Base-by-base conservation (phyloP, 1,140 invertebrate species). In the Apocrypta bakeri region DNA sequence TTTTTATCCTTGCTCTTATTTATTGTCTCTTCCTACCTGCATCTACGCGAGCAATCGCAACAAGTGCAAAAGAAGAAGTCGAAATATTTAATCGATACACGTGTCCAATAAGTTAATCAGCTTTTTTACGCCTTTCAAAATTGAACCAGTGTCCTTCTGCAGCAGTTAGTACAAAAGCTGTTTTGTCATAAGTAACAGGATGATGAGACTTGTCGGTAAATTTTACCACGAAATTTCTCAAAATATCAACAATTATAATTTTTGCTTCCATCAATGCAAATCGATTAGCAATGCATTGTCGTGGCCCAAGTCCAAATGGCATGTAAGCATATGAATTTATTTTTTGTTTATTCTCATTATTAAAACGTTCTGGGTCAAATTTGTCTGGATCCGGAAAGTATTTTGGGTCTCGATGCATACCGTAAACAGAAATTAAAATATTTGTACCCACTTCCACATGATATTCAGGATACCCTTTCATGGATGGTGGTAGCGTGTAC, bases 291-390 rank as follows among this genome's bases (percentile, higher is more conserved):
- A 86, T 88, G 78, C 93, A 93, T 64, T 90, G 91, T 80, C 93
- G 88, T 1, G 93, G 94, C 7, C 94, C 94, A 6, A 87, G 74
- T 14, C 94, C 93, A 86, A 94, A 95, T 2, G 94, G 93, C 72
- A 94, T 79, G 84, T 90, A 95, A 0, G 90, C 85, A 33, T 87
- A 92, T 0, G 89, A 90, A 17, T 85, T 84, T 63, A 89, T 87
- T 8, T 84, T 84, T 2, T 83, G 40, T 27, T 90, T 91, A 79
- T 93, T 92, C 27, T 93, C 90, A 6, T 92, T 90, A 40, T 88
- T 87, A 82, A 94, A 94, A 9, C 94, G 82, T 76, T 94, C 92
- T 0, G 94, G 94, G 84, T 92, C 84, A 74, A 94, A 94, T 77
- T 87, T 86, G 14, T 92, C 88, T 1, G 94, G 94, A 17, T 94